A percentile compares a stretch with the other conserved stretches of the same genome.
Evolutionary conservation across 1,140 invertebrate genomes (phyloP).

Genomic region (Telenomus remus): DNA sequence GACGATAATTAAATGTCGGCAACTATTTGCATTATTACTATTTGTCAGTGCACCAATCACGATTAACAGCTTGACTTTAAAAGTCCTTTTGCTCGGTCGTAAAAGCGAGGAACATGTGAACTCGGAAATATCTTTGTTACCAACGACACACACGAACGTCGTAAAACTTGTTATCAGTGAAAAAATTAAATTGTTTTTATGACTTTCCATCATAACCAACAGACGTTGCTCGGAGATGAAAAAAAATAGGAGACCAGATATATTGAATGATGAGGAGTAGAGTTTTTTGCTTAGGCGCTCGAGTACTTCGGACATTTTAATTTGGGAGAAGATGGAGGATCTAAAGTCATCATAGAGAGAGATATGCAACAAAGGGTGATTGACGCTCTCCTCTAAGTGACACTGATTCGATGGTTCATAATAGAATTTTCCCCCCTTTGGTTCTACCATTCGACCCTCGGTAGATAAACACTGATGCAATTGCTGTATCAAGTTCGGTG

Average conservation of each 20-base stretch:
- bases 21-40: constrained; percentile 58
- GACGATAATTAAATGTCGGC: constrained; percentile 62
- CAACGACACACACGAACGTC: constrained; percentile 13
- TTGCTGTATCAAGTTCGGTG: constrained; percentile 54
- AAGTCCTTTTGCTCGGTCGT: constrained; percentile 41
- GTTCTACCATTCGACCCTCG: constrained; percentile 44
- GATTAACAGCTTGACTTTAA: constrained; percentile 52
- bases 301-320: constrained; percentile 5
- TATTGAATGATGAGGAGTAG: neutral
- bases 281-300: constrained; percentile 1
- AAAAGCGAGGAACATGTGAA: constrained; percentile 32
- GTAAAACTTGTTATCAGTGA: constrained; percentile 36
- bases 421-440: constrained; percentile 34
- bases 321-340: constrained; percentile 1
- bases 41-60: constrained; percentile 22
- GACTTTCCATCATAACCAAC: neutral
- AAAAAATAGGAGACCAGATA: too few relatives aligned
- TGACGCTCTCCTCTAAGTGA: constrained; percentile 27
- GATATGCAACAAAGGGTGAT: constrained; percentile 22
- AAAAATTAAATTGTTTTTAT: constrained; percentile 21
- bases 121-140: neutral
- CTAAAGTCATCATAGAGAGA: neutral
- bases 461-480: constrained; percentile 35
- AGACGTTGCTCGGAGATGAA: neutral
- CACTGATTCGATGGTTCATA: constrained; percentile 35